phyloP scores from a whole-genome alignment of 2,888 invertebrate species.

The Coleophora flavipennella region DNA sequence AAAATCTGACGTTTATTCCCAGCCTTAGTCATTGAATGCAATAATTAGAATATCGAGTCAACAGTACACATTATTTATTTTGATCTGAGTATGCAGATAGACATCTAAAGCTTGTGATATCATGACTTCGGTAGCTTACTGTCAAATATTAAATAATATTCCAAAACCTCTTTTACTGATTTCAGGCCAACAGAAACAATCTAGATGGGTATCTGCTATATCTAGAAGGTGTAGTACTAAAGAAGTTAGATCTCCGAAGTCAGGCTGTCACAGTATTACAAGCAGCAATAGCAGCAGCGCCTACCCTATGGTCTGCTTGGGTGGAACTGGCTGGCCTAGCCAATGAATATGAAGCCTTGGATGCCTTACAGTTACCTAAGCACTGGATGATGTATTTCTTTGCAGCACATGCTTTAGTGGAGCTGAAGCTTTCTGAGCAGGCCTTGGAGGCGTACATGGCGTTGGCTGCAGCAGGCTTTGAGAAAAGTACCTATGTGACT shows the following conservation, averaged over 20 bases:
- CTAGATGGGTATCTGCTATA: conserved; percentile 92
- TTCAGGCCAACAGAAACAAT: conserved; percentile 73
- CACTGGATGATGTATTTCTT: conserved; percentile 98
- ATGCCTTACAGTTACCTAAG: conserved; percentile 78
- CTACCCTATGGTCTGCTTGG: conserved; percentile 97
- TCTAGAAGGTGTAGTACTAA: conserved; percentile 91
- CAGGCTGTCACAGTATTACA: conserved; percentile 86
- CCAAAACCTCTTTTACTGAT: conserved; percentile 12
- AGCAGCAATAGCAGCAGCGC: conserved; percentile 83
- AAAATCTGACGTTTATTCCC: too few relatives aligned
- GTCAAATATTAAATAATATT: too few relatives aligned
- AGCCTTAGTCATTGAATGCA: too few relatives aligned
- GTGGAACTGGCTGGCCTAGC: conserved; percentile 90
- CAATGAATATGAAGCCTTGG: conserved; percentile 83
- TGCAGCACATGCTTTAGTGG: conserved; percentile 89
- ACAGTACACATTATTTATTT: too few relatives aligned
- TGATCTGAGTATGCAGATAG: too few relatives aligned
- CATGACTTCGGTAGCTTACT: too few relatives aligned
- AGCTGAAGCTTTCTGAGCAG: conserved; percentile 91
- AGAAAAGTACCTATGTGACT: conserved; percentile 89
- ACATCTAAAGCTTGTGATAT: too few relatives aligned
- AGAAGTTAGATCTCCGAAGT: conserved; percentile 84
- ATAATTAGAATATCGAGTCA: too few relatives aligned
- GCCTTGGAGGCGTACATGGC: conserved; percentile 87
- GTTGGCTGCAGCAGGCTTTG: conserved; percentile 85